phyloP scores from a whole-genome alignment of 35 echinoderm and acorn worm species.

The Anneissia japonica region DNA sequence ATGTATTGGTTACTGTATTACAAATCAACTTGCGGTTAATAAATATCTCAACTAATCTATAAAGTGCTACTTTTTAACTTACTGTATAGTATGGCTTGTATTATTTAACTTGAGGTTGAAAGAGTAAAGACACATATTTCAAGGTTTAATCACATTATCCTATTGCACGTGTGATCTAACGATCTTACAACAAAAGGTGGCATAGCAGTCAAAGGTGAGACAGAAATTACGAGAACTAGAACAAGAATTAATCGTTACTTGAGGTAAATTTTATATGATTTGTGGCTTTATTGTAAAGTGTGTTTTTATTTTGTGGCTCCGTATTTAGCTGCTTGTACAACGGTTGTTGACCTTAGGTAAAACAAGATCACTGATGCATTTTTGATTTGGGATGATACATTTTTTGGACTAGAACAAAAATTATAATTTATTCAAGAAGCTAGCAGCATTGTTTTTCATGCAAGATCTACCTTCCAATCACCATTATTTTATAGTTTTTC shows the following conservation, averaged over 20 bases:
- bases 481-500: background rate
- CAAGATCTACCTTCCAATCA: background rate
- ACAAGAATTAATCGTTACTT: background rate
- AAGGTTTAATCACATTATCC: no score
- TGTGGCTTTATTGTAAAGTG: background rate
- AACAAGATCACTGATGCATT: background rate
- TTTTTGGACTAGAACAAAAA: background rate
- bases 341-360: background rate
- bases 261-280: background rate
- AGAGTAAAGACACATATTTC: background rate
- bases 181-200: no score
- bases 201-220: background rate
- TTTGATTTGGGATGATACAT: background rate
- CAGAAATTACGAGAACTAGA: background rate
- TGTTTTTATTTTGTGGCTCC: background rate
- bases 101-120: background rate
- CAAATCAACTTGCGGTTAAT: no score
- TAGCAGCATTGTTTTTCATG: background rate
- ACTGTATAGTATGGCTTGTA: no score
- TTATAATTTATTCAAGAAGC: background rate
- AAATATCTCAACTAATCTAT: no score
- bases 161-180: no score
- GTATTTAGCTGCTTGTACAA: background rate
- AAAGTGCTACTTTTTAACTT: no score
- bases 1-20: no score